Conservation (phyloP, 2,797 vertebrate species). For the Ceyx erithaca region DNA sequence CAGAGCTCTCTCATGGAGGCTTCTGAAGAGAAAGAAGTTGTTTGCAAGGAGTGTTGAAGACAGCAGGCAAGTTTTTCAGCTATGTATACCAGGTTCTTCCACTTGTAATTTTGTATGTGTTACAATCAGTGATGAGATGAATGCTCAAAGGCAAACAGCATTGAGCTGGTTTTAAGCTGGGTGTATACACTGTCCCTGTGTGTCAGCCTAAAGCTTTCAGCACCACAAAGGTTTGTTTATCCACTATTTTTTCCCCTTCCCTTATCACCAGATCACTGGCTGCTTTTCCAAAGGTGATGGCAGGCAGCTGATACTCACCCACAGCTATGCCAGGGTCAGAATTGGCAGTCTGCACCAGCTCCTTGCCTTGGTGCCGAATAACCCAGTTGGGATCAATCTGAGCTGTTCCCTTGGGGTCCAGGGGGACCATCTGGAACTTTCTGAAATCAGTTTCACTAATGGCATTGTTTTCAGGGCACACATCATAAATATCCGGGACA, state of each 20-base stretch:
- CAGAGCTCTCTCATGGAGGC: fast-evolving
- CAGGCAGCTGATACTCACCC: conserved; percentile 81
- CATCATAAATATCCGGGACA: conserved; percentile 92
- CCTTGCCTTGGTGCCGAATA: conserved; percentile 97
- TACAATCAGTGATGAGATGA: not conserved
- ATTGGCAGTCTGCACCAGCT: conserved; percentile 97
- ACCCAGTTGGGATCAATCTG: conserved; percentile 99
- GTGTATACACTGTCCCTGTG: fast-evolving
- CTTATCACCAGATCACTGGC: not conserved
- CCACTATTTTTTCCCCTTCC: not conserved
- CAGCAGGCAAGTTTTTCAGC: not conserved
- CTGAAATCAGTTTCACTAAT: conserved; percentile 96
- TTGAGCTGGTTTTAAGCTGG: not conserved
- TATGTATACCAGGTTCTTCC: not conserved
- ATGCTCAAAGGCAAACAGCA: not conserved
- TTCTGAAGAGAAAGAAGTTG: not conserved
- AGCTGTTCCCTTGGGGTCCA: conserved; percentile 98
- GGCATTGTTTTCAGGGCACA: conserved; percentile 94
- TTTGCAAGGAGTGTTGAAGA: not conserved
- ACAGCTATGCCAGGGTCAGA: conserved; percentile 98
- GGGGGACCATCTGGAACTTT: conserved; percentile 98
- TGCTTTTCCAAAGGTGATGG: not conserved
- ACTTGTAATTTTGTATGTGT: not conserved
- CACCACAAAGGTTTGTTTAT: not conserved
- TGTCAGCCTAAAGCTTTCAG: not conserved